Evolutionary conservation across 2,888 invertebrate genomes (phyloP).

Genomic region (Andrena flavipes): DNA sequence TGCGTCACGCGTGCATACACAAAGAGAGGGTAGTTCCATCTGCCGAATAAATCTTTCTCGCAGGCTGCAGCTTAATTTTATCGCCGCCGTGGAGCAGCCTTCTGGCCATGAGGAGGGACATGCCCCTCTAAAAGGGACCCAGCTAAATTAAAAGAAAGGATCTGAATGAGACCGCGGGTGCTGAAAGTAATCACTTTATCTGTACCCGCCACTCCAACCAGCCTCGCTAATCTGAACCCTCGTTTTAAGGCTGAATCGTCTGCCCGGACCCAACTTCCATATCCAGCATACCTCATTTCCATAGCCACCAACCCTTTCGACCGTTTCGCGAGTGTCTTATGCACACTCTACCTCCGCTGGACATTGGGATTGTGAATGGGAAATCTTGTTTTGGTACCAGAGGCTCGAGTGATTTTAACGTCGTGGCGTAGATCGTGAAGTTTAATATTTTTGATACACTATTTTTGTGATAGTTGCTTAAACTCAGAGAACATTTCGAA

Average conservation of each 20-base stretch:
- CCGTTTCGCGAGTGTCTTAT: background rate
- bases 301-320: conserved; percentile 43
- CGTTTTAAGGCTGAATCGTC: conserved; percentile 67
- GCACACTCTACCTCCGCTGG: background rate
- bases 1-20: conserved; percentile 11
- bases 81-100: conserved; percentile 68
- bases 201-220: conserved; percentile 72
- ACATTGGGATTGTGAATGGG: conserved; percentile 1
- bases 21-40: conserved; percentile 39
- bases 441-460: background rate
- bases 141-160: conserved; percentile 78
- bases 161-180: conserved; percentile 74
- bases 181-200: conserved; percentile 79
- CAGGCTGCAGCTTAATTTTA: conserved; percentile 73
- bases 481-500: too few species aligned
- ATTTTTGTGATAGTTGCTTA: too few species aligned
- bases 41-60: conserved; percentile 70
- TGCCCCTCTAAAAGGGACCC: conserved; percentile 66
- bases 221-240: conserved; percentile 70
- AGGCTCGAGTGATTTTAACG: background rate
- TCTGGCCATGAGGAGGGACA: conserved; percentile 42
- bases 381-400: background rate
- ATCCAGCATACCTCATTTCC: conserved; percentile 61
- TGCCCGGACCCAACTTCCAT: conserved; percentile 37
- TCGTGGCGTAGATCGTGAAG: background rate